Conservation (phyloP, 2,888 invertebrate genomes). For the Drosophila lacicola region DNA sequence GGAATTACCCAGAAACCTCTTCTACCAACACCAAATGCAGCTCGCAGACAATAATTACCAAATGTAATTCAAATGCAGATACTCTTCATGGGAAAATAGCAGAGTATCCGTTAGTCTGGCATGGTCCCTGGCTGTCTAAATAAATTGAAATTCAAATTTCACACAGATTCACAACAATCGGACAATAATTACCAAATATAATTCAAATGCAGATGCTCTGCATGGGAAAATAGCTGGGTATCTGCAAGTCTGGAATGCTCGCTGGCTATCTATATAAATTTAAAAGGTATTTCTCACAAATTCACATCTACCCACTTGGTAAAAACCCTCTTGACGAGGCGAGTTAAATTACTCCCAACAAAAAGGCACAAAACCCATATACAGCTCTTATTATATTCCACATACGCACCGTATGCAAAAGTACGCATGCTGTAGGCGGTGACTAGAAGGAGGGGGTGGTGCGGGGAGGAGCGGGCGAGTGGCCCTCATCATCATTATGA, state of each 20-base stretch:
- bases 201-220: no score
- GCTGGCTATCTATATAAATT: no score
- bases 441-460: neutral
- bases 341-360: conserved; percentile 1
- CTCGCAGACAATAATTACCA: no score
- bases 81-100: no score
- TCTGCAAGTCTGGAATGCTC: neutral
- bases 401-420: conserved; percentile 38
- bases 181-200: no score
- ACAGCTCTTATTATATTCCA: conserved; percentile 22
- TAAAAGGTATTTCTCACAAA: conserved; percentile 1
- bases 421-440: neutral
- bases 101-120: neutral
- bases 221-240: neutral
- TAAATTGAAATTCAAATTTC: no score
- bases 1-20: no score
- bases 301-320: neutral
- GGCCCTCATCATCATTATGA: conserved; percentile 64
- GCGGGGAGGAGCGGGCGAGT: neutral
- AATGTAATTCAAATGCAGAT: no score
- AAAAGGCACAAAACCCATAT: conserved; percentile 3
- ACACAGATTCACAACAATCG: no score
- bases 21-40: no score
- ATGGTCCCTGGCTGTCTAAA: no score
- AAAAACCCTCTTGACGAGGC: conserved; percentile 1